Evolutionary conservation across 2,797 vertebrate species (phyloP).

Genomic region (Pteronotus mesoamericanus): DNA sequence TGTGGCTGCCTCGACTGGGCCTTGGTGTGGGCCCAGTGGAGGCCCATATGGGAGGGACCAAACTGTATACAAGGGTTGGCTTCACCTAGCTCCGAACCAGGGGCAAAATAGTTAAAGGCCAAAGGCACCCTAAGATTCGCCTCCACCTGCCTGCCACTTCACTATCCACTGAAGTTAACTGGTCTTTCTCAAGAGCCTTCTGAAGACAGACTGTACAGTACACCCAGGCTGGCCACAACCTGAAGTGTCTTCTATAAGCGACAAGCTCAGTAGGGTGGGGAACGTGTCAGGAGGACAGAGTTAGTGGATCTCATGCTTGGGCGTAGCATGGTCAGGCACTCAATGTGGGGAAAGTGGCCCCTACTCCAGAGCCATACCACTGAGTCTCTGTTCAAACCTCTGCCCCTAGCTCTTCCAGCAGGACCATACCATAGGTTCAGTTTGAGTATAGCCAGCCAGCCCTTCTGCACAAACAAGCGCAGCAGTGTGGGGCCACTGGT

Average conservation of each 20-base stretch:
- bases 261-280: background rate
- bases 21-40: too few species aligned
- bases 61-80: background rate
- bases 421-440: background rate
- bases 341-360: background rate
- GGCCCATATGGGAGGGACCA: background rate
- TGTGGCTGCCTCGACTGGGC: background rate
- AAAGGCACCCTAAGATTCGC: background rate
- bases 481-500: background rate
- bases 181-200: background rate
- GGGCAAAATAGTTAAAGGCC: background rate
- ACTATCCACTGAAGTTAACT: background rate
- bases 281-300: too few species aligned
- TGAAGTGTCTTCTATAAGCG: background rate
- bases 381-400: background rate
- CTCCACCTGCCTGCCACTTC: background rate
- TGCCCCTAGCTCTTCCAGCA: background rate
- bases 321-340: background rate
- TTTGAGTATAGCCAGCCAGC: background rate
- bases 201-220: background rate
- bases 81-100: background rate
- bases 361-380: background rate
- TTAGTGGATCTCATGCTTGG: background rate
- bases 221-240: background rate
- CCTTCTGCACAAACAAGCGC: background rate